Percentiles rank a stretch among this genome's conserved stretches.
These are phyloP conservation scores for Aradophagus sp. DNA, from an alignment of 1,140 invertebrate species.

Conservation along the genomic window DNA sequence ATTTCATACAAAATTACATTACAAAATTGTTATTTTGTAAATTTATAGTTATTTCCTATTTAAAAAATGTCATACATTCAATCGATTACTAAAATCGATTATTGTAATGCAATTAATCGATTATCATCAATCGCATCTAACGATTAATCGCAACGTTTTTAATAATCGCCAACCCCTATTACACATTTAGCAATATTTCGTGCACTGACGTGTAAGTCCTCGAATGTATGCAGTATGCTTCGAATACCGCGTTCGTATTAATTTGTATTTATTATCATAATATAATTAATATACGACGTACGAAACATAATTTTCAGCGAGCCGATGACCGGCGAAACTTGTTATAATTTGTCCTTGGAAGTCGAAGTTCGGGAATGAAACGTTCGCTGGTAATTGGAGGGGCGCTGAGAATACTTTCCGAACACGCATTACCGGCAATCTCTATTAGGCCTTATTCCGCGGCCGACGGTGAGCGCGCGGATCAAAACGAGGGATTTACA, in stretches of 20 bases:
- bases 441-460: slow-evolving; percentile 40
- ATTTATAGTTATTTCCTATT: too few relatives aligned
- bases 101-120: too few relatives aligned
- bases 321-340: slow-evolving; percentile 26
- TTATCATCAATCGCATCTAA: too few relatives aligned
- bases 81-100: too few relatives aligned
- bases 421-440: slow-evolving; percentile 43
- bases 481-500: slow-evolving; percentile 27
- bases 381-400: slow-evolving; percentile 27
- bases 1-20: too few relatives aligned
- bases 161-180: too few relatives aligned
- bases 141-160: too few relatives aligned
- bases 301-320: slow-evolving; percentile 17
- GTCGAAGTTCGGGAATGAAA: slow-evolving; percentile 20
- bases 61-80: too few relatives aligned
- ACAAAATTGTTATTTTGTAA: too few relatives aligned
- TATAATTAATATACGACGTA: slow-evolving; percentile 27
- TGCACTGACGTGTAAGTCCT: too few relatives aligned
- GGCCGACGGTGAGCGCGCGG: slow-evolving; percentile 30
- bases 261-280: slow-evolving; percentile 29
- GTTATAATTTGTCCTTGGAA: slow-evolving; percentile 30
- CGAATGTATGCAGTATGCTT: slow-evolving; percentile 14
- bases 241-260: slow-evolving; percentile 12
- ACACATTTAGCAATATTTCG: too few relatives aligned
- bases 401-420: slow-evolving; percentile 41